Evolutionary conservation across 2,113 vertebrate genomes (phyloP), one percentile per base, ranked within the genome.

Genomic region (Crocuta crocuta): DNA sequence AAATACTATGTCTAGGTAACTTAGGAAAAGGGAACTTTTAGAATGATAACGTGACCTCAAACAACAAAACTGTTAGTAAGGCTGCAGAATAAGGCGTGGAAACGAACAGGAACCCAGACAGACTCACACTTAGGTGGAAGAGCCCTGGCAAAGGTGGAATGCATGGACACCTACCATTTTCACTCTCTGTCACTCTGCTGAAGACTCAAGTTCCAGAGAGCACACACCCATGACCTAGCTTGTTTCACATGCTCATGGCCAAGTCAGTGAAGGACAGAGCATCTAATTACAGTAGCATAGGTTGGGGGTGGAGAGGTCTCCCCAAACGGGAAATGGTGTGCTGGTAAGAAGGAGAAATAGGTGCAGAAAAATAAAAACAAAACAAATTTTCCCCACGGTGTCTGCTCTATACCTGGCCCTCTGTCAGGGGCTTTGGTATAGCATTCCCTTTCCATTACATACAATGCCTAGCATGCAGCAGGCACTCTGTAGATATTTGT

Each of bases 11-110:
- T 94, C 63, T 63, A 23, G 12, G 31, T 79, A 92, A 63, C 35
- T 74, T 88, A 76, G 7, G 19, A 80, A 63, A 94, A 71, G 24
- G 7, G 33, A 89, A 94, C 48, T 91, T 95, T 53, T 79, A 39
- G 28, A 91, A 93, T 71, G 63, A 96, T 82, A 71, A 83, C 10
- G 31, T 87, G 55, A 53, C 79, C 26, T 87, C 24, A 82, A 85
- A 86, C 19, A 78, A 80, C 33, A 80, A 84, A 89, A 92, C 45
- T 31, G 13, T 39, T 66, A 35, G 16, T 33, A 86, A 95, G 11
- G 3, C 28, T 87, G 4, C 35, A 43, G 33, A 93, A 24, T 76
- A 39, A 50, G 58, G n/a, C 10, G 81, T 84, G 48, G 24, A 76
- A 76, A 87, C 45, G 35, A 80, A 50, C 13, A 81, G 31, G 28